These are phyloP conservation scores for Damaliscus lunatus DNA, from an alignment of 2,113 vertebrate genomes.

Conservation along the genomic window DNA sequence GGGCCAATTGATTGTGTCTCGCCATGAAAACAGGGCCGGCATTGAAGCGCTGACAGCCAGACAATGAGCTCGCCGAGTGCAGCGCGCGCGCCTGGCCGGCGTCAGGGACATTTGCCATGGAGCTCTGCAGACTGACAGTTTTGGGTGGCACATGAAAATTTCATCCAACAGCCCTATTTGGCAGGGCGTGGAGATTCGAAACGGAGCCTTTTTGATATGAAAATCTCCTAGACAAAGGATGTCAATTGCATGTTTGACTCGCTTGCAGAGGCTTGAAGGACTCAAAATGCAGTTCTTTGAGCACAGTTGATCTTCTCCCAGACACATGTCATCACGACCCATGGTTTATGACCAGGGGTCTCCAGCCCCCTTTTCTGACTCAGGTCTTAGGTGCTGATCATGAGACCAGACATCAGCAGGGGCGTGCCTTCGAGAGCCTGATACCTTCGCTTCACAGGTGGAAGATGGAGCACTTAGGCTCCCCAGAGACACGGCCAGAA, in stretches of 20 bases:
- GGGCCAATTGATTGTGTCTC: constrained; percentile 43
- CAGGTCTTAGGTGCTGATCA: background rate
- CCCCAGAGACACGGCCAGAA: background rate
- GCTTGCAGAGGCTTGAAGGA: constrained; percentile 43
- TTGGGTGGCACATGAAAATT: constrained; percentile 61
- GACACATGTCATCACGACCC: background rate
- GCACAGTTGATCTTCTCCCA: background rate
- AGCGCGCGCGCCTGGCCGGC: constrained; percentile 16
- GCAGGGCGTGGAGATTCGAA: constrained; percentile 57
- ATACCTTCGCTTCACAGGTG: background rate
- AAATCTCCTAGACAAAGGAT: constrained; percentile 71
- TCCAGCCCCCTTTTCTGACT: background rate
- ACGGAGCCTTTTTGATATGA: constrained; percentile 66
- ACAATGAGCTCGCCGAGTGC: background rate
- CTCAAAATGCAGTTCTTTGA: constrained; percentile 59
- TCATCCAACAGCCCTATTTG: constrained; percentile 52
- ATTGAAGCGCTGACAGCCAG: constrained; percentile 70
- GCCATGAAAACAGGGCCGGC: constrained; percentile 50
- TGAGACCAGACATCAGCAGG: background rate
- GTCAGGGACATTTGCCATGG: constrained; percentile 64
- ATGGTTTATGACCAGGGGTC: background rate
- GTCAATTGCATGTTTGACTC: constrained; percentile 61
- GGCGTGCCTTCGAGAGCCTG: background rate
- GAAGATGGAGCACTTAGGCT: background rate
- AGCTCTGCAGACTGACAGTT: constrained; percentile 63